Evolutionary conservation across 2,113 vertebrate genomes (phyloP).

Genomic region (Isichthys henryi): DNA sequence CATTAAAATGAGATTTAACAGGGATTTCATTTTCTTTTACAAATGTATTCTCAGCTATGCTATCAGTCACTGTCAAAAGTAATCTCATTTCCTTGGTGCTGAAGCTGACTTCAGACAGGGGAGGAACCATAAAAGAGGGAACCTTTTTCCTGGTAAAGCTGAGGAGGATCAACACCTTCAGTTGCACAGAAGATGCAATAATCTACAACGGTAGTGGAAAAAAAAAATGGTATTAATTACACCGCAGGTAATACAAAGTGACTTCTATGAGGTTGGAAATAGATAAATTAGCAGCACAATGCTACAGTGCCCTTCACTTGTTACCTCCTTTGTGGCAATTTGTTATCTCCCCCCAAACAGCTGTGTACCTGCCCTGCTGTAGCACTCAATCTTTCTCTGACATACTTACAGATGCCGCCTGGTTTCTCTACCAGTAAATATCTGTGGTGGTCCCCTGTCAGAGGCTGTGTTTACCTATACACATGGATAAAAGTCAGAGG

Average conservation of each 20-base stretch:
- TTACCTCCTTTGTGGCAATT: constrained; percentile 35
- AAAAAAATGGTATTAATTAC: constrained; percentile 34
- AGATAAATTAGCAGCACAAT: constrained; percentile 39
- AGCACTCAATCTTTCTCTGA: constrained; percentile 14
- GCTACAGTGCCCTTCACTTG: constrained; percentile 30
- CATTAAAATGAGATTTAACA: constrained; percentile 47
- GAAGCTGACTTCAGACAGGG: constrained; percentile 25
- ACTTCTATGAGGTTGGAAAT: constrained; percentile 23
- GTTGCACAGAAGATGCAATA: background rate
- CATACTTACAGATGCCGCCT: background rate
- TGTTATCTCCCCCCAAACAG: constrained; percentile 43
- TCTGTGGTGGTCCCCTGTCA: background rate
- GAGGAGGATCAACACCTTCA: background rate
- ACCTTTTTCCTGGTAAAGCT: background rate
- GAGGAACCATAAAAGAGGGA: background rate
- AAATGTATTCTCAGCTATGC: constrained; percentile 40
- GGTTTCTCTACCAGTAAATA: background rate
- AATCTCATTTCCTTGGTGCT: constrained; percentile 39
- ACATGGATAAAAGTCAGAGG: background rate
- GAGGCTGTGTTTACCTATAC: background rate
- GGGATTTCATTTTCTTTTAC: constrained; percentile 41
- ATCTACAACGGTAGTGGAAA: background rate
- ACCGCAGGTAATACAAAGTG: constrained; percentile 16
- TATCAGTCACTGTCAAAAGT: constrained; percentile 44
- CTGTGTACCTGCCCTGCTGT: constrained; percentile 35